These are phyloP conservation scores for Chiloscyllium punctatum DNA, from an alignment of 2,797 vertebrate genomes.

Conservation along the genomic window DNA sequence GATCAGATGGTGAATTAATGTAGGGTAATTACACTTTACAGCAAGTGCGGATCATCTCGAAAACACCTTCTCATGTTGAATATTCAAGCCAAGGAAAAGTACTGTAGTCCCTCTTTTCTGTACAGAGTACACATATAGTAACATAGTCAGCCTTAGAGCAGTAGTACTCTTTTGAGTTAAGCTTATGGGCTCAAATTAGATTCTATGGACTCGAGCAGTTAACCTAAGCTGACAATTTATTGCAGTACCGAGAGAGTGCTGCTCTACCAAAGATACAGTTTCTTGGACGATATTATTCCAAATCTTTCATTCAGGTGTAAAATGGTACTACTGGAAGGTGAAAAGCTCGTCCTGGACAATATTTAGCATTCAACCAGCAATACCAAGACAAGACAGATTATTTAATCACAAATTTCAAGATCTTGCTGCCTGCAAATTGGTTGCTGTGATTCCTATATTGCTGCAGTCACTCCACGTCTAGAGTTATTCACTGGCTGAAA, in stretches of 20 bases:
- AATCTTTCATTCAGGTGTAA: neutral
- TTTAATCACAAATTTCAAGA: neutral
- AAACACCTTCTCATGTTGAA: neutral
- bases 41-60: neutral
- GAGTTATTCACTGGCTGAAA: neutral
- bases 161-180: neutral
- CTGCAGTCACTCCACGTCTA: neutral
- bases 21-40: neutral
- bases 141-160: neutral
- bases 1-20: neutral
- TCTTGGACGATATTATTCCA: neutral
- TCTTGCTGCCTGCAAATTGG: neutral
- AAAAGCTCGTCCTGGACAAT: neutral
- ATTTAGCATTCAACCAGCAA: neutral
- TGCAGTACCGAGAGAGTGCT: neutral
- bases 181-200: neutral
- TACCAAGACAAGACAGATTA: neutral
- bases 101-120: neutral
- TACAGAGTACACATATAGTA: neutral
- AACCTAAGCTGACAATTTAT: neutral
- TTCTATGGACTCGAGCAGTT: neutral
- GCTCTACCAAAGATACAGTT: neutral
- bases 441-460: neutral
- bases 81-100: neutral
- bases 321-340: neutral